Evolutionary conservation across 2,888 invertebrate species (phyloP), one percentile per base, ranked within the genome.

Genomic region (Cataglyphis rosenhaueri): DNA sequence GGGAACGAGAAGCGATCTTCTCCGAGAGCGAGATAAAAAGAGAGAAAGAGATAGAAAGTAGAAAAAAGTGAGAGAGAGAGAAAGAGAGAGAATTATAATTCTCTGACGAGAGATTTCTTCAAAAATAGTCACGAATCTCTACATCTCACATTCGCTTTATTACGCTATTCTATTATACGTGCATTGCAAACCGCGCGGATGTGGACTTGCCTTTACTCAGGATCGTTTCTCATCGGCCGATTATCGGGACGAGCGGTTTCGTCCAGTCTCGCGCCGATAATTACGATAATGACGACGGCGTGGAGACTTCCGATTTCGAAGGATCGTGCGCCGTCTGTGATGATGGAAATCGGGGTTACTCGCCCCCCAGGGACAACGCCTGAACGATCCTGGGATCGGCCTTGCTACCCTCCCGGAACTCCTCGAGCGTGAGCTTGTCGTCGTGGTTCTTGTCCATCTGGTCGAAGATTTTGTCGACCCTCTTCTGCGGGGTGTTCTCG

Each of bases 381-480:
- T 99, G 99, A 83, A 99, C 99, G 94, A 99, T 99, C 95, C 99
- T 97, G 52, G 99, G 99, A 95, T 99, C 99, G 81, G 99, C 99
- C 95, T 99, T 99, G 95, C 99, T 98, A 89, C 99, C 99, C 95
- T 99, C 99, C 92, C 98, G 97, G 96, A 99, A 99, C 95, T 99
- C 99, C 93, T 99, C 99, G 91, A 99, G 96, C 64, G 99, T 99
- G 91, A 99, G 96, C 92, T 98, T 97, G 95, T 99, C 99, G 95
- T 99, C 99, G 95, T 99, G 98, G 95, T 99, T 99, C 96, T 98
- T 99, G 95, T 99, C 99, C 99, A 99, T 98, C 95, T 99, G 99
- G 95, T 98, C 98, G 95, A 99, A 99, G 94, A 99, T 99, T 95
- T 99, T 98, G 95, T 99, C 99, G 87, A 99, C 99, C 93, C 99